Evolutionary conservation across 2,888 invertebrate genomes (phyloP).

Genomic region (Brachyptera risi): DNA sequence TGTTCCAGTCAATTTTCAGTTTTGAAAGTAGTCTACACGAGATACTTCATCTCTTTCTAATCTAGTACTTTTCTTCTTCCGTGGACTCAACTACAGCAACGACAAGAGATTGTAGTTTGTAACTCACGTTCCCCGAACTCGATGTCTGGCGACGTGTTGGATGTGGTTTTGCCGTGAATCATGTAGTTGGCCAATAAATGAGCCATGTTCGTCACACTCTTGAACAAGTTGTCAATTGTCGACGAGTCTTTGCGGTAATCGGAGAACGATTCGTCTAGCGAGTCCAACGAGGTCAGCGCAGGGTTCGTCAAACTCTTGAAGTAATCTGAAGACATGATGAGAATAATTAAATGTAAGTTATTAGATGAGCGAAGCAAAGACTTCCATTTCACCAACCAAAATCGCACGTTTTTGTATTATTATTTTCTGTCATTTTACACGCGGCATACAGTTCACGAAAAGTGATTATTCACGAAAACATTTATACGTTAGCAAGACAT

Average conservation of each 20-base stretch:
- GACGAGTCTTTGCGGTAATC: conserved; percentile 23
- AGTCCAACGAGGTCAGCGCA: conserved; percentile 43
- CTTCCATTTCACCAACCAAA: neutral
- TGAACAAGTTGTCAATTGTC: conserved; percentile 42
- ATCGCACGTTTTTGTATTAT: neutral
- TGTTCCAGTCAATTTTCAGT: too few species aligned
- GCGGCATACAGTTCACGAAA: too few species aligned
- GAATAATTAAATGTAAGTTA: neutral
- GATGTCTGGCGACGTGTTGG: conserved; percentile 69
- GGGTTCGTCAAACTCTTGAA: conserved; percentile 49
- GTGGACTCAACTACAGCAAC: too few species aligned
- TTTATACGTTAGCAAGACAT: too few species aligned
- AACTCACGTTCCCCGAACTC: conserved; percentile 60
- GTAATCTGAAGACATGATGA: conserved; percentile 46
- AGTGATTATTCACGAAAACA: too few species aligned
- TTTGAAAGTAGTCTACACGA: too few species aligned
- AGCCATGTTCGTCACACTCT: conserved; percentile 50
- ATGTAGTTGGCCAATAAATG: conserved; percentile 59
- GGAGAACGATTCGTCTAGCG: conserved; percentile 37
- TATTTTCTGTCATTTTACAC: too few species aligned
- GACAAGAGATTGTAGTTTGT: neutral
- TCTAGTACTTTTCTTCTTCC: too few species aligned
- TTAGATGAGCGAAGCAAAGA: neutral
- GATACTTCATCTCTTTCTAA: too few species aligned
- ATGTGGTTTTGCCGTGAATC: conserved; percentile 70